Evolutionary conservation across 2,797 vertebrate genomes (phyloP).

Genomic region (Crenichthys baileyi): DNA sequence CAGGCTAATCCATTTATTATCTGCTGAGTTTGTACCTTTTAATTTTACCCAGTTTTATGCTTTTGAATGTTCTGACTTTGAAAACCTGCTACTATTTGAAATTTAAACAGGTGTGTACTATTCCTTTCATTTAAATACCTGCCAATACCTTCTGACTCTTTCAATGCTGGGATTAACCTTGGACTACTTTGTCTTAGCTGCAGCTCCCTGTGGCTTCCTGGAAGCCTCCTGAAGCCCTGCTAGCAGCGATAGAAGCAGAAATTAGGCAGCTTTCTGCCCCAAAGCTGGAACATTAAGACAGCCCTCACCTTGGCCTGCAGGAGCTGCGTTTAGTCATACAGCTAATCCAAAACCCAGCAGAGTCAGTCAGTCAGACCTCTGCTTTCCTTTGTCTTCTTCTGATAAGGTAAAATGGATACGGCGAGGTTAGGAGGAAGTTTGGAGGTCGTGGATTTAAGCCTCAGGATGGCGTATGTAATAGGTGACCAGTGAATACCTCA

Average conservation of each 20-base stretch:
- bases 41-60: conserved; percentile 1
- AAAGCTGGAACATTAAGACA: conserved; percentile 74
- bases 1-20: background rate
- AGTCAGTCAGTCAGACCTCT: conserved; percentile 65
- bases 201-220: conserved; percentile 33
- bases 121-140: conserved; percentile 66
- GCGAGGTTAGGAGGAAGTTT: conserved; percentile 61
- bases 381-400: conserved; percentile 57
- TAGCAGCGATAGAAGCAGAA: conserved; percentile 65
- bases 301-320: conserved; percentile 72
- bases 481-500: conserved; percentile 66
- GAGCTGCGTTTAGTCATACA: conserved; percentile 52
- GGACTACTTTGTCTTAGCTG: conserved; percentile 72
- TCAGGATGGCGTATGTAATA: conserved; percentile 47
- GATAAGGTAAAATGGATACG: conserved; percentile 75
- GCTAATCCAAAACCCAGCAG: conserved; percentile 73
- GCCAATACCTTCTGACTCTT: conserved; percentile 64
- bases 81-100: conserved; percentile 9
- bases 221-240: conserved; percentile 56
- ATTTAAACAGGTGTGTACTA: conserved; percentile 65
- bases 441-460: conserved; percentile 40
- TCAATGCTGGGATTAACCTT: conserved; percentile 70
- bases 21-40: background rate
- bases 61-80: conserved; percentile 19
- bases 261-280: conserved; percentile 71